These are phyloP conservation scores for Acanthopleura granulata DNA, from an alignment of 2,888 invertebrate species.

Conservation along the genomic window DNA sequence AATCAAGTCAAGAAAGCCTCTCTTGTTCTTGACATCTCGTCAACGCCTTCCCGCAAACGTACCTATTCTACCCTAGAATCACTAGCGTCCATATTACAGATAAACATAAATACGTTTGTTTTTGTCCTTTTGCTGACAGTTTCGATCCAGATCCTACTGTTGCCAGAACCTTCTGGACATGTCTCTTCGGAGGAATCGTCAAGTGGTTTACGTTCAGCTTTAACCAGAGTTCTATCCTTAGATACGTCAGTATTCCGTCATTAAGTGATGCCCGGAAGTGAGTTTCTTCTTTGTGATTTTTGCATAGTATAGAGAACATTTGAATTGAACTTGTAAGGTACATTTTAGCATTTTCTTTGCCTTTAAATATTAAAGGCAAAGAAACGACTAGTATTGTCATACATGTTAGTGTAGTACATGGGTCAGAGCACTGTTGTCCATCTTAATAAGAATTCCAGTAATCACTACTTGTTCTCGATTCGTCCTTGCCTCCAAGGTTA, in stretches of 20 bases:
- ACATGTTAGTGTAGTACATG: too few species aligned
- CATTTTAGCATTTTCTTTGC: too few species aligned
- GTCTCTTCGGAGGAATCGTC: neutral
- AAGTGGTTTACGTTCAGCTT: slow-evolving; percentile 7
- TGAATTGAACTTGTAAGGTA: too few species aligned
- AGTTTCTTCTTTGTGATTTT: too few species aligned
- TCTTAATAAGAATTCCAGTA: too few species aligned
- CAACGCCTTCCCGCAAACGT: neutral
- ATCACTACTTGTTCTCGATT: too few species aligned
- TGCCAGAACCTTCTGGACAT: slow-evolving; percentile 2
- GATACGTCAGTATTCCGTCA: neutral
- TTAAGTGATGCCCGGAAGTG: neutral
- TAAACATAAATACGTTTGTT: slow-evolving; percentile 3
- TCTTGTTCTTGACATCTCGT: neutral
- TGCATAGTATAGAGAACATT: too few species aligned
- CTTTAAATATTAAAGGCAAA: too few species aligned
- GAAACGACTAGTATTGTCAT: too few species aligned
- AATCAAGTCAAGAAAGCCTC: too few species aligned
- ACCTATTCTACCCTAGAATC: neutral
- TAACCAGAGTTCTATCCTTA: neutral
- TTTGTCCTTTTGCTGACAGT: neutral
- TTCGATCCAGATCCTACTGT: neutral
- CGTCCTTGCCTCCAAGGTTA: too few species aligned
- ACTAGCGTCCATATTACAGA: neutral
- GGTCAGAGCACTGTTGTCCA: too few species aligned